Conservation (phyloP, 2,888 invertebrate genomes). For the Phymatocera aterrima region DNA sequence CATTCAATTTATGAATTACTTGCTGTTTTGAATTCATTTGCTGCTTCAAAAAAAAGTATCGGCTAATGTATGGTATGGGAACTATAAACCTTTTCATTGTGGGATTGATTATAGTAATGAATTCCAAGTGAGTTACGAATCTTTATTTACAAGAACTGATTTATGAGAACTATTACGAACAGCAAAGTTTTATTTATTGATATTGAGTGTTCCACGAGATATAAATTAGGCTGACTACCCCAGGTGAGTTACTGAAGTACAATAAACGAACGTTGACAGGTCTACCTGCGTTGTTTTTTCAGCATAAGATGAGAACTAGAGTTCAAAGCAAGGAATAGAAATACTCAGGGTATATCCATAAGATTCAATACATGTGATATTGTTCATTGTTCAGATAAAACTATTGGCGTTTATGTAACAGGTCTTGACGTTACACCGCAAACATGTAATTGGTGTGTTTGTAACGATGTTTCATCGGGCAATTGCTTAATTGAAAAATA, state of each 20-base stretch:
- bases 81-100: too few species aligned
- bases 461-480: conserved; percentile 19
- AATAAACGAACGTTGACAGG: not conserved
- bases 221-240: conserved; percentile 50
- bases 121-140: not conserved
- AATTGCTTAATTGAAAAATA: conserved; percentile 8
- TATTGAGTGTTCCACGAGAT: conserved; percentile 2
- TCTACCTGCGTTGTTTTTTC: not conserved
- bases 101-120: not conserved
- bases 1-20: not conserved
- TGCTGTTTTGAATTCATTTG: not conserved
- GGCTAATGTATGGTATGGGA: too few species aligned
- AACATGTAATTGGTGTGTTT: not conserved
- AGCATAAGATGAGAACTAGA: not conserved
- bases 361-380: conserved; percentile 26
- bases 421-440: not conserved
- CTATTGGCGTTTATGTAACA: conserved; percentile 25
- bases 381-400: not conserved
- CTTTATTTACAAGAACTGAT: not conserved
- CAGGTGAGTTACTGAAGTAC: conserved; percentile 37
- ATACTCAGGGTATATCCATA: not conserved
- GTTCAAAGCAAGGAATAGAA: not conserved
- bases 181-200: not conserved
- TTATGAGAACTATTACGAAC: not conserved
- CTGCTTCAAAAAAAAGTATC: not conserved